Base-by-base conservation (phyloP, 1,140 invertebrate species). In the Habropoda laboriosa region DNA sequence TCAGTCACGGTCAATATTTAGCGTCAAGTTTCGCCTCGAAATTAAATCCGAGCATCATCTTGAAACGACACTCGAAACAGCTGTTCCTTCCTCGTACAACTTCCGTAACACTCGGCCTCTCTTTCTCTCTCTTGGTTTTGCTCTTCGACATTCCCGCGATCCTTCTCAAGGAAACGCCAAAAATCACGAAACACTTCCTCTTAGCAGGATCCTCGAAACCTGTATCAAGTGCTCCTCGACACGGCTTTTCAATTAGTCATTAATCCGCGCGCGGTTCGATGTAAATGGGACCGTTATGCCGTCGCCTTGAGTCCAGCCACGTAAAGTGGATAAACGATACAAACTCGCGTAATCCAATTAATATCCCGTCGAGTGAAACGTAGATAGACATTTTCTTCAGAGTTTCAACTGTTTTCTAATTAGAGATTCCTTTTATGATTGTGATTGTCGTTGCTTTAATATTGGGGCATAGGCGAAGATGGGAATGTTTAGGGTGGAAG, bases 211-310 rank as follows among this genome's bases (percentile, higher is more conserved):
- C n/a, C 42, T 38, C 16, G 21, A 57, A 58, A 38, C 51, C 40
- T 2, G 10, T 21, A 24, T 32, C 42, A 30, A 10, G n/a, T 40
- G 42, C 38, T n/a, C 24, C 30, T 42, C 55, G 58, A 77, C 74
- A 77, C 55, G 76, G 67, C 1, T 72, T 72, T 78, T 78, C 66
- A 78, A 78, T 78, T 78, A 78, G 68, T 78, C 55, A 42, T 68
- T 71, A 72, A 78, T 61, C 45, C 24, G 32, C 4, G 42, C 32
- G n/a, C 24, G 57, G 57, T 49, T 51, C 16, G 16, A 78, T 78
- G 67, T 58, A 78, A 78, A 72, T 42, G 45, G 42, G 55, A 78
- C 76, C 76, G 76, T 78, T 78, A 78, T 60, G 35, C 76, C 27
- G 35, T 78, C 67, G 47, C 51, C 67, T 13, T 5, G 42, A 70